Percentiles rank a stretch among this genome's conserved stretches.
Conservation (phyloP, 2,797 vertebrate species). For the Acanthurus lineatus region DNA sequence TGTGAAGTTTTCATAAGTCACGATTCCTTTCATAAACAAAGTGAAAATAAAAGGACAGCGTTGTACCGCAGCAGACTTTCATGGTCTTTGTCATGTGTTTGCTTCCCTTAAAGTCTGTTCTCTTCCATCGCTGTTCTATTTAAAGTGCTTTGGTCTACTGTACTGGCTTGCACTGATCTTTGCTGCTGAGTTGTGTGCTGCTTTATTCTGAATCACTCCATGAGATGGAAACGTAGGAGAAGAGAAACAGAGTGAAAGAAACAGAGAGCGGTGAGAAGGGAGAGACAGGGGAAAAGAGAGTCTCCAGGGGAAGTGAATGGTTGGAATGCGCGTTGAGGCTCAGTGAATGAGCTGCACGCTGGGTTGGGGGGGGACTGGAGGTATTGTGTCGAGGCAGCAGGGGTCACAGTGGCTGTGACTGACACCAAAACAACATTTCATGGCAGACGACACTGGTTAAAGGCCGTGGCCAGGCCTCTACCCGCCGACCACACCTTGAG, state of each 20-base stretch:
- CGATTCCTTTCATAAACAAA: slow-evolving; percentile 24
- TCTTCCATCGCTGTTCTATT: slow-evolving; percentile 50
- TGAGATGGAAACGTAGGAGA: slow-evolving; percentile 61
- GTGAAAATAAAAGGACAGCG: slow-evolving; percentile 33
- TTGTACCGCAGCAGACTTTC: slow-evolving; percentile 38
- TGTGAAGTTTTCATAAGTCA: slow-evolving; percentile 27
- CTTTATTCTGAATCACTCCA: slow-evolving; percentile 57
- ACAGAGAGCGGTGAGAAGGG: slow-evolving; percentile 55
- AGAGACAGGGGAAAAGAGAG: slow-evolving; percentile 68
- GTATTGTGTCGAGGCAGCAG: slow-evolving; percentile 83
- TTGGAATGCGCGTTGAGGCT: slow-evolving; percentile 81
- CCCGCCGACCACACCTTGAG: slow-evolving; percentile 72
- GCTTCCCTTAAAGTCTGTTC: slow-evolving; percentile 28
- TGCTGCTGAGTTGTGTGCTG: slow-evolving; percentile 42
- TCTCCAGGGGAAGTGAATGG: slow-evolving; percentile 85
- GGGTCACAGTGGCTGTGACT: slow-evolving; percentile 84
- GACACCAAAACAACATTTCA: slow-evolving; percentile 86
- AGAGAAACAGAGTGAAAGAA: slow-evolving; percentile 54
- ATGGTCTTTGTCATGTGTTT: slow-evolving; percentile 46
- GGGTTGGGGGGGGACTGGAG: slow-evolving; percentile 74
- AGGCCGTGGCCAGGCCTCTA: slow-evolving; percentile 65
- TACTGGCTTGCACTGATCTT: slow-evolving; percentile 53
- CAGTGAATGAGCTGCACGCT: slow-evolving; percentile 82
- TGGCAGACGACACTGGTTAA: slow-evolving; percentile 80
- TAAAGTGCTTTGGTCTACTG: slow-evolving; percentile 57